Conservation (phyloP, 2,113 vertebrate genomes). For the Columbina picui region DNA sequence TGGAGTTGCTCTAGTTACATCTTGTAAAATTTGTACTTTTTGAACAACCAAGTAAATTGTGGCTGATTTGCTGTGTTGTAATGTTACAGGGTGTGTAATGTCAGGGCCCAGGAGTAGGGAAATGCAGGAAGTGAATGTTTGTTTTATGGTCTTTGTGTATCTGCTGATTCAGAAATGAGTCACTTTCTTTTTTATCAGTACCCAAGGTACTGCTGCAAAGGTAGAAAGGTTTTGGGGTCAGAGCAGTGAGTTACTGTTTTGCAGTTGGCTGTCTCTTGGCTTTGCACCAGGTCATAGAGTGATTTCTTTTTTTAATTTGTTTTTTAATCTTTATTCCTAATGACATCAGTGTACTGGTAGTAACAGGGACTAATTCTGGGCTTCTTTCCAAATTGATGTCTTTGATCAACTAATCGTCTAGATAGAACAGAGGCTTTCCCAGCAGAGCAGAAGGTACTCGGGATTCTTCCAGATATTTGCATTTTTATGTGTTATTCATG, state of each 20-base stretch:
- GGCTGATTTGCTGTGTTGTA: background rate
- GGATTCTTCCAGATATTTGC: background rate
- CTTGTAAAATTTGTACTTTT: background rate
- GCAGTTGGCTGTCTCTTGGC: background rate
- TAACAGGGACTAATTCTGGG: background rate
- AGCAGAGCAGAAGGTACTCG: background rate
- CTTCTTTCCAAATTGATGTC: slow-evolving; percentile 32
- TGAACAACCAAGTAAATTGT: background rate
- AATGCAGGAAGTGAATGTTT: slow-evolving; percentile 58
- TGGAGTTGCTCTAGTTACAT: background rate
- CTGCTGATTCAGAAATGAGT: slow-evolving; percentile 39
- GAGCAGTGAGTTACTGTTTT: background rate
- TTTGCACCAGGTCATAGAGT: background rate
- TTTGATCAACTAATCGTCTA: slow-evolving; percentile 51
- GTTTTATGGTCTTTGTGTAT: slow-evolving; percentile 8
- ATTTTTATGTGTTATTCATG: background rate
- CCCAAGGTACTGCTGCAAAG: background rate
- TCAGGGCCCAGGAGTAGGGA: slow-evolving; percentile 1
- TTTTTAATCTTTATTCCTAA: slow-evolving; percentile 10
- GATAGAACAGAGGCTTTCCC: slow-evolving; percentile 7
- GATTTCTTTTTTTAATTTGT: background rate
- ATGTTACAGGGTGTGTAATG: slow-evolving; percentile 13
- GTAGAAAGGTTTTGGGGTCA: background rate
- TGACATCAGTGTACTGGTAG: background rate
- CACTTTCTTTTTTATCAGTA: slow-evolving; percentile 41